Evolutionary conservation across 2,888 invertebrate genomes (phyloP), one percentile per base, ranked within the genome.

Genomic region (Orgyia antiqua): DNA sequence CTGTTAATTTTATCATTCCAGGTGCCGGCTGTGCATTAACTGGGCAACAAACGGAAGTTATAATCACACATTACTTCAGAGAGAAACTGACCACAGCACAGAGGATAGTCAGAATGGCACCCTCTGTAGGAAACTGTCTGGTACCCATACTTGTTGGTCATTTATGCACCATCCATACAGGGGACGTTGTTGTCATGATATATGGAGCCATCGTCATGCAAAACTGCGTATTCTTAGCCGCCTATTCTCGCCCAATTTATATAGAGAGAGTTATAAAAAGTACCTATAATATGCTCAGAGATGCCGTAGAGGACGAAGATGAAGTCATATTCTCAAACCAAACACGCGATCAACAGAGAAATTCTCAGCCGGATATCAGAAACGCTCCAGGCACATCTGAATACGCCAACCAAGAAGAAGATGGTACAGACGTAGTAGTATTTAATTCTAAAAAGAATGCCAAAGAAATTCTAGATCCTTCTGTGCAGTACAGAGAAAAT

Each of bases 181-280:
- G 67, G 1, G 75, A 80, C 13, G 54, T 68, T 1, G 83, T 88
- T 1, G 74, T 89, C 8, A 77, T 89, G 68, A 86, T 89, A 48
- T 89, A 89, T 45, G 88, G 88, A 35, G 88, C 88, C 0, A 70
- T 89, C 10, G 59, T 90, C 8, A 80, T 90, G 73, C 89, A 89
- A 53, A 89, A 89, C 45, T 78, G 88, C 39, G 31, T 89, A 4
- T 75, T 88, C 45, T 61, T 88, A 31, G 78, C 89, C 0, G 68
- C 87, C 1, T 89, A 87, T 43, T 79, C 82, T 9, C 77, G 89
- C 32, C 90, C 90, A 0, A 56, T 82, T 21, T 90, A 90, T 45
- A 79, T 87, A 31, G 83, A 82, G 49, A 76, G 58, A 39, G 80
- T 82, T 1, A 66, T 87, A n/a, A 65, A 70, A 47, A 67, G 68